Percentiles rank a stretch among this genome's conserved stretches.
phyloP scores from a whole-genome alignment of 2,113 vertebrate genomes.

The Thamnophis sirtalis region DNA sequence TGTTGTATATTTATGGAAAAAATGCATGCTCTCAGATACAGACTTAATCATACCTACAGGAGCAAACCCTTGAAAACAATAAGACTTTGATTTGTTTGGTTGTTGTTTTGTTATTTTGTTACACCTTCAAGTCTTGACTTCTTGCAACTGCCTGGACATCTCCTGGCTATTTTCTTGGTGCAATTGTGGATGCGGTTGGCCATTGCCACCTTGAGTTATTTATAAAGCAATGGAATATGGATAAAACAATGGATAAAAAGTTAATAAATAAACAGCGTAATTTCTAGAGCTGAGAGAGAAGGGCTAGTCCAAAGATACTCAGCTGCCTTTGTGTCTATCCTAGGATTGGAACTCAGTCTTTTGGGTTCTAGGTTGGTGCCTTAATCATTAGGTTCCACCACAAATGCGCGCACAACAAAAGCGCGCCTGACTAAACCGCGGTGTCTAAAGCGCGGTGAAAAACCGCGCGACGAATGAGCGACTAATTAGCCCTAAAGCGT shows the following conservation, averaged over 20 bases:
- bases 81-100: neutral
- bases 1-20: neutral
- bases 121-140: neutral
- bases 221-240: neutral
- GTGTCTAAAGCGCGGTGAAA: no score
- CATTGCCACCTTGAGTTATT: neutral
- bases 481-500: no score
- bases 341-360: neutral
- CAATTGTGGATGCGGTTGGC: neutral
- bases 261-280: neutral
- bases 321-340: neutral
- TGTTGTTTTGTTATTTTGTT: neutral
- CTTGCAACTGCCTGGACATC: neutral
- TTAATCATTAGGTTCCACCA: neutral
- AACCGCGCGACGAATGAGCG: no score
- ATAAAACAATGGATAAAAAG: no score
- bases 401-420: no score
- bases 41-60: neutral
- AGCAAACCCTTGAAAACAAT: neutral
- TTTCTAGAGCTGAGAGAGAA: neutral
- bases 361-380: neutral
- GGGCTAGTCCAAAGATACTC: neutral
- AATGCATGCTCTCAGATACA: neutral
- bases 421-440: no score
- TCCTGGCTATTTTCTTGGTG: neutral